Base-by-base conservation (phyloP, 2,888 invertebrate genomes). In the Zelleria hepariella region DNA sequence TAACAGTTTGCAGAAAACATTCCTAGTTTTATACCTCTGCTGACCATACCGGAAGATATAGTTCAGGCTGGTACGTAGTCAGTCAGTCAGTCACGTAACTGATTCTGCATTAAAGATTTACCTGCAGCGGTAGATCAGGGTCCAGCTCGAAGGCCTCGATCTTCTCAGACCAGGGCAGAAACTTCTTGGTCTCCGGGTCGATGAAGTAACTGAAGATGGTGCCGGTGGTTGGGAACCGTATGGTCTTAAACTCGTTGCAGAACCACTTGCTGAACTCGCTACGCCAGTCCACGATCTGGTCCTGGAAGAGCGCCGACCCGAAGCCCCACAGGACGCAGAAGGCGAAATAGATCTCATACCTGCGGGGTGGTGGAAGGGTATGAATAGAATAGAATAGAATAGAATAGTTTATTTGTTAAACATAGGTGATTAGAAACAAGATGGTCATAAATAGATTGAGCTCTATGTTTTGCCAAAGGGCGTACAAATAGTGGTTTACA, bases 201-300 rank as follows among this genome's bases (percentile, higher is more conserved):
- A 98, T 96, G 78, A 92, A 98, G 80, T 93, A 98, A 70, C 94
- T 94, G 77, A 98, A 98, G 1, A 98, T 93, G 57, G 93, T 96
- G 2, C 95, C 96, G 1, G 91, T 90, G 0, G 91, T 73, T 0
- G 98, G 98, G 80, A 98, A 97, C 80, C 95, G 96, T 25, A 98
- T 92, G 0, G 94, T 91, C 81, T 97, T 98, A 78, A 97, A 98
- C 82, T 98, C 98, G 65, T 94, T 95, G 21, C 92, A 89, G 91
- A 97, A 98, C 98, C 98, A 98, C 79, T 97, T 98, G 73, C 95
- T 96, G 78, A 98, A 98, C 74, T 98, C 98, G 67, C 94, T 94
- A 52, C 98, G 92, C 93, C 97, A 96, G 77, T 98, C 98, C 3
- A 95, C 91, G 51, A 96, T 86, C 89, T 97, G 94, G 86, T 98